Conservation (phyloP, 2,888 invertebrate species). For the Drosophila pullipes region DNA sequence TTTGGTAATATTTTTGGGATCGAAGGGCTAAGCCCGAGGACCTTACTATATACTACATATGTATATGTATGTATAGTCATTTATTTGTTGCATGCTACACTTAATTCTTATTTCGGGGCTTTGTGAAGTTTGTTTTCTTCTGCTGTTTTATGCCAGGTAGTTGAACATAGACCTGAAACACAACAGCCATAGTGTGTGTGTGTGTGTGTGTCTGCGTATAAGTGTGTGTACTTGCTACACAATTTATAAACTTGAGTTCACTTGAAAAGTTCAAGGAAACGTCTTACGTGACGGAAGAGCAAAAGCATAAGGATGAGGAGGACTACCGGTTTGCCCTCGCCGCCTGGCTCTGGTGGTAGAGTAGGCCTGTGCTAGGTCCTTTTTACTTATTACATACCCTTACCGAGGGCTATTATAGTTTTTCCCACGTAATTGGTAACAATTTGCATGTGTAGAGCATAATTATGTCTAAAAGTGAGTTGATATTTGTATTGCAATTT, state of each 20-base stretch:
- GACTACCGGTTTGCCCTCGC: slow-evolving; percentile 64
- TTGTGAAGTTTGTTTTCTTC: slow-evolving; percentile 12
- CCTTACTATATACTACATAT: neutral
- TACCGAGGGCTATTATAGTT: neutral
- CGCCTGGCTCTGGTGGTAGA: neutral
- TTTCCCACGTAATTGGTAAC: neutral
- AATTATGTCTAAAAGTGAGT: neutral
- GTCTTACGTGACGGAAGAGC: slow-evolving; percentile 44
- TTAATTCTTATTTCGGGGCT: slow-evolving; percentile 8
- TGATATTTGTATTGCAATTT: neutral
- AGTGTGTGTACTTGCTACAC: slow-evolving; percentile 68
- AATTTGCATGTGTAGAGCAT: neutral
- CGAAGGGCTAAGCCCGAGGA: slow-evolving; percentile 3
- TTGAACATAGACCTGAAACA: slow-evolving; percentile 66
- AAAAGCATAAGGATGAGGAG: slow-evolving; percentile 41
- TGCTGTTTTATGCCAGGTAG: slow-evolving; percentile 63
- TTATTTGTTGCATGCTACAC: slow-evolving; percentile 14
- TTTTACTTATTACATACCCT: slow-evolving; percentile 17
- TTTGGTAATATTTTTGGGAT: slow-evolving; percentile 22
- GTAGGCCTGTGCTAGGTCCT: slow-evolving; percentile 46
- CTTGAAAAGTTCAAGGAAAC: slow-evolving; percentile 80
- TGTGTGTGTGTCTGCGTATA: slow-evolving; percentile 9
- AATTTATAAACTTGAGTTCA: slow-evolving; percentile 81
- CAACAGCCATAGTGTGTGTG: slow-evolving; percentile 11
- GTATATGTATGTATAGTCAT: neutral